Evolutionary conservation across 1,140 invertebrate species (phyloP).

Genomic region (Telenomus remus): DNA sequence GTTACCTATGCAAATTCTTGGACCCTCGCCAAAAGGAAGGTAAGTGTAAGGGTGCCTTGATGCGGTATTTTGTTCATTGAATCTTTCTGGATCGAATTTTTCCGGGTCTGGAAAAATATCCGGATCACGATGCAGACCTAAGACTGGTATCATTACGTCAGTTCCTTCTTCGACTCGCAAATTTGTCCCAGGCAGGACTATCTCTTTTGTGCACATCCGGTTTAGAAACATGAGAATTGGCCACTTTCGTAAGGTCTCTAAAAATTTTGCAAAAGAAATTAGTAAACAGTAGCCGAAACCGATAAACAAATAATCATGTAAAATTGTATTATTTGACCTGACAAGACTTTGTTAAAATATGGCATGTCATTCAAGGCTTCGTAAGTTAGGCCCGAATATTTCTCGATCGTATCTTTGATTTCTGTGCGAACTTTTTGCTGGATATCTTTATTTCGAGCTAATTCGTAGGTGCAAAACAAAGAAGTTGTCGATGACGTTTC

Average conservation of each 20-base stretch:
- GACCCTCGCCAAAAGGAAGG: slow-evolving; percentile 74
- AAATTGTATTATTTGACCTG: too few species aligned
- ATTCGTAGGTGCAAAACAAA: slow-evolving; percentile 65
- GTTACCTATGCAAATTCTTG: slow-evolving; percentile 77
- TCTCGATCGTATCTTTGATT: slow-evolving; percentile 39
- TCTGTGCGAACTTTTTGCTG: slow-evolving; percentile 67
- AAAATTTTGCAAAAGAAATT: slow-evolving; percentile 30
- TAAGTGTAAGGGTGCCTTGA: slow-evolving; percentile 68
- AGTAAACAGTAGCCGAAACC: too few species aligned
- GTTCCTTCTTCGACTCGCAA: slow-evolving; percentile 79
- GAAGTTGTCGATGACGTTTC: slow-evolving; percentile 66
- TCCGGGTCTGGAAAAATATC: slow-evolving; percentile 78
- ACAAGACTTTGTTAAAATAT: slow-evolving; percentile 60
- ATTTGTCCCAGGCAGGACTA: slow-evolving; percentile 76
- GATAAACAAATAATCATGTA: slow-evolving; percentile 10
- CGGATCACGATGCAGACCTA: slow-evolving; percentile 80
- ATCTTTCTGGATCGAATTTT: slow-evolving; percentile 80
- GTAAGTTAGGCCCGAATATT: slow-evolving; percentile 50
- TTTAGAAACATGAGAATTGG: slow-evolving; percentile 78
- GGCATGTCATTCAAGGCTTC: slow-evolving; percentile 53
- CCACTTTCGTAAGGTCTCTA: slow-evolving; percentile 81
- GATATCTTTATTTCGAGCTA: slow-evolving; percentile 60
- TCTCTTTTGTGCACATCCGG: slow-evolving; percentile 77
- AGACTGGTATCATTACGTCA: slow-evolving; percentile 77
- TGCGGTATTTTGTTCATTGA: slow-evolving; percentile 63